phyloP scores from a whole-genome alignment of 2,113 vertebrate genomes.

The Aptenodytes forsteri region DNA sequence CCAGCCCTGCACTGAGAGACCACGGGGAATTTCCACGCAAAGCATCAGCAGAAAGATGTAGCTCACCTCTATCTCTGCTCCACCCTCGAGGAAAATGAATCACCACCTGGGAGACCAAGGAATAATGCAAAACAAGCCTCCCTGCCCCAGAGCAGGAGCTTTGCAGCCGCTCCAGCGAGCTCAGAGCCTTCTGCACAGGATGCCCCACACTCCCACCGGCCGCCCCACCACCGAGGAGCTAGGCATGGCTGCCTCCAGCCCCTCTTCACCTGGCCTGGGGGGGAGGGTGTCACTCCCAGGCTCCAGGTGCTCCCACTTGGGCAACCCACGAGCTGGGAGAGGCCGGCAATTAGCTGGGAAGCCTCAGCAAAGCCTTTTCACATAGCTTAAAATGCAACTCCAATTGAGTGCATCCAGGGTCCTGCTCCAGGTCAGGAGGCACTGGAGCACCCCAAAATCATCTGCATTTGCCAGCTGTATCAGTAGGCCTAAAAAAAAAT shows the following conservation, averaged over 20 bases:
- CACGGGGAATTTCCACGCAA: rapidly evolving
- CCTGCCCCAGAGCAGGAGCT: not conserved
- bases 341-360: not conserved
- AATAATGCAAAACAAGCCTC: not conserved
- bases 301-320: not conserved
- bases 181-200: too few relatives aligned
- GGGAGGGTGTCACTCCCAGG: not conserved
- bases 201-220: rapidly evolving
- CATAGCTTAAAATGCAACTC: not conserved
- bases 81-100: not conserved
- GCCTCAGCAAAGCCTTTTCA: not conserved
- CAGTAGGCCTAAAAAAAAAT: not conserved
- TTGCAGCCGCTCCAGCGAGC: rapidly evolving
- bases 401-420: not conserved
- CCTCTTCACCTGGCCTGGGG: not conserved
- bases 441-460: not conserved
- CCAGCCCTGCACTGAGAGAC: not conserved
- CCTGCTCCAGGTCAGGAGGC: not conserved
- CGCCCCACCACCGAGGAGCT: not conserved
- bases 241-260: not conserved
- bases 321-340: not conserved
- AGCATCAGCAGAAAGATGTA: not conserved
- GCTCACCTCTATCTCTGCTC: not conserved
- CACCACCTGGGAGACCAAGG: not conserved
- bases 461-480: not conserved